Evolutionary conservation across 2,888 invertebrate species (phyloP), one percentile per base, ranked within the genome.

Genomic region (Dusona sp.): DNA sequence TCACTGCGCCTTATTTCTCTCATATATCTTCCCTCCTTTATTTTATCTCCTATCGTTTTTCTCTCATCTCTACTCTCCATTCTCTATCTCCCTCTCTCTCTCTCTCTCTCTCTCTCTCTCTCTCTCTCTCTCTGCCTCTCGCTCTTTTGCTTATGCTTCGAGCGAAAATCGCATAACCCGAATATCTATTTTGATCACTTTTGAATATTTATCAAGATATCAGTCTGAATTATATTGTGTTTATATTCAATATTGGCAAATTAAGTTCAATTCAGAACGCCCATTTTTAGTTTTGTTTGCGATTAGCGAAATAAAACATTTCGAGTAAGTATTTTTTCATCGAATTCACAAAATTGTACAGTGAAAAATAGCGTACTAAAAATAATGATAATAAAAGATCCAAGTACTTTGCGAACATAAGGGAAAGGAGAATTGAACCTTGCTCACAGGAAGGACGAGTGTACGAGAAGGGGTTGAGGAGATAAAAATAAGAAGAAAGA

Each of bases 371-470:
- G 16, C 13, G 11, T 13, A 19, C 3, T 22, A 29, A 29, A 29
- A 48, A 67, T 11, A 54, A 13, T 38, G 51, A 25, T 25, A 42
- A 74, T 42, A 45, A 45, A 61, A 29, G 9, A 25, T 22, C 38
- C 22, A 74, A 51, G 45, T 67, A 81, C 33, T 61, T 13, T 57
- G 42, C 61, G 67, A 74, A 61, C 25, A 38, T 25, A 38, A 54
- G 61, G 73, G 64, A 72, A 72, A 74, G 29, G 65, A 78, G 65
- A 75, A 75, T 75, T 57, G 81, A 85, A 74, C 68, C 82, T 82
- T 79, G 81, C 79, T 74, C 48, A 51, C 48, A 68, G 82, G 82
- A 82, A 82, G 70, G 85, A 79, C 79, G 79, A 73, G 48, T 48
- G 57, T 22, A 45, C 57, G 33, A 70, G 13, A 19, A 45, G 42